Percentiles rank a stretch among this genome's conserved stretches.
phyloP scores from a whole-genome alignment of 2,113 vertebrate genomes.

The Saguinus midas region DNA sequence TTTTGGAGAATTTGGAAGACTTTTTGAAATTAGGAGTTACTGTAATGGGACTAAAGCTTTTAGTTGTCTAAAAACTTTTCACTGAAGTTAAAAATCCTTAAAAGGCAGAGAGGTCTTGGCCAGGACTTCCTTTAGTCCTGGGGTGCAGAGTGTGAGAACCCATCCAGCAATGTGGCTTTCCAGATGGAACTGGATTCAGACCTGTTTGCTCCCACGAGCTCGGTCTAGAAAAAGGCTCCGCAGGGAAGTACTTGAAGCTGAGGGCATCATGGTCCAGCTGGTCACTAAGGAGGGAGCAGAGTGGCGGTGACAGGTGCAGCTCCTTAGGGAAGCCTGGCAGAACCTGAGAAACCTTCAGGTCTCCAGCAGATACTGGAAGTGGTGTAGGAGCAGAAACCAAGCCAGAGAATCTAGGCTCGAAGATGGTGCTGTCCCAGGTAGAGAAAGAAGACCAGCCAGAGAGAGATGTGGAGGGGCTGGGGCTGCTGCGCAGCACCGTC shows the following conservation, averaged over 20 bases:
- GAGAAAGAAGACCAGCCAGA: too few relatives aligned
- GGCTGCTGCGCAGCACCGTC: not conserved
- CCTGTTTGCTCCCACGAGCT: not conserved
- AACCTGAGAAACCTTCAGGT: too few relatives aligned
- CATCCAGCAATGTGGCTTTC: fast-evolving
- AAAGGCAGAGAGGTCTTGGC: not conserved
- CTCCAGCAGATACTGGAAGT: not conserved
- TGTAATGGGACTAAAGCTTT: not conserved
- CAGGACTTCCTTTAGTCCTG: not conserved
- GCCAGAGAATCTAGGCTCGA: not conserved
- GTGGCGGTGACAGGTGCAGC: too few relatives aligned
- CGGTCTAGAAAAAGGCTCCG: fast-evolving
- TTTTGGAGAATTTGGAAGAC: constrained; percentile 3
- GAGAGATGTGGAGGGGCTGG: not conserved
- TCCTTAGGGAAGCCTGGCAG: not conserved
- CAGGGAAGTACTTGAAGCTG: not conserved
- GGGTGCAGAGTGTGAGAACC: not conserved
- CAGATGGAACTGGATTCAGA: not conserved
- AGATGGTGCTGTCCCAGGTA: not conserved
- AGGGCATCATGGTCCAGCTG: not conserved
- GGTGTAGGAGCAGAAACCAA: not conserved
- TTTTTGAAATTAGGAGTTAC: not conserved
- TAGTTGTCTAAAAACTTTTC: not conserved
- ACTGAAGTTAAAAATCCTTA: not conserved
- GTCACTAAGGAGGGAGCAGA: too few relatives aligned